Conservation (phyloP, 2,888 invertebrate species). For the Caradrina clavipalpis region DNA sequence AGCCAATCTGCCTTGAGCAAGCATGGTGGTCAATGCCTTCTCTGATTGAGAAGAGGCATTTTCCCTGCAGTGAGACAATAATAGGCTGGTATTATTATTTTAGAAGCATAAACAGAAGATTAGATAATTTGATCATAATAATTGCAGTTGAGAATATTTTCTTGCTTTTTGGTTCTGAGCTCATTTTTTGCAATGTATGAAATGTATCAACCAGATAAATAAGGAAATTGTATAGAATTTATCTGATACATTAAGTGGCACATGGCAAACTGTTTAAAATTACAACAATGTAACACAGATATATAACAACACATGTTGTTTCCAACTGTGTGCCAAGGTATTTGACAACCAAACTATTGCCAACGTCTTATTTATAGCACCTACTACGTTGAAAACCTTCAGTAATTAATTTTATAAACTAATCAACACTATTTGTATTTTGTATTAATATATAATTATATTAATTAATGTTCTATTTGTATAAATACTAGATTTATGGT, state of each 20-base stretch:
- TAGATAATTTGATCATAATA: too few relatives aligned
- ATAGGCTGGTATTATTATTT: too few relatives aligned
- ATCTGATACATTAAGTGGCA: neutral
- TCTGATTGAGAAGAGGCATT: too few relatives aligned
- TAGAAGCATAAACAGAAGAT: too few relatives aligned
- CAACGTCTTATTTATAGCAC: slow-evolving; percentile 13
- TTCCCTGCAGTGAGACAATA: too few relatives aligned
- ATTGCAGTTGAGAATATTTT: too few relatives aligned
- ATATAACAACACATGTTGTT: neutral
- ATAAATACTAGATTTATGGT: neutral
- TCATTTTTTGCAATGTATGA: too few relatives aligned
- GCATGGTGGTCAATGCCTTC: too few relatives aligned
- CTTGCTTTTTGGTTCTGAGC: too few relatives aligned
- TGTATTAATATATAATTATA: neutral
- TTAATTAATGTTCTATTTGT: slow-evolving; percentile 2
- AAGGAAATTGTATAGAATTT: neutral
- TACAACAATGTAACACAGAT: neutral
- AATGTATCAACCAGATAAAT: too few relatives aligned
- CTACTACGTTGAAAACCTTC: slow-evolving; percentile 5
- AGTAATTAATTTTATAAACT: slow-evolving; percentile 16
- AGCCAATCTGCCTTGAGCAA: too few relatives aligned
- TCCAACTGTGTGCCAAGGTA: neutral
- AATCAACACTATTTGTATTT: neutral
- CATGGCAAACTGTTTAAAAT: too few relatives aligned
- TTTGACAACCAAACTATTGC: neutral